Conservation (phyloP, 2,888 invertebrate genomes). For the Panopea generosa region DNA sequence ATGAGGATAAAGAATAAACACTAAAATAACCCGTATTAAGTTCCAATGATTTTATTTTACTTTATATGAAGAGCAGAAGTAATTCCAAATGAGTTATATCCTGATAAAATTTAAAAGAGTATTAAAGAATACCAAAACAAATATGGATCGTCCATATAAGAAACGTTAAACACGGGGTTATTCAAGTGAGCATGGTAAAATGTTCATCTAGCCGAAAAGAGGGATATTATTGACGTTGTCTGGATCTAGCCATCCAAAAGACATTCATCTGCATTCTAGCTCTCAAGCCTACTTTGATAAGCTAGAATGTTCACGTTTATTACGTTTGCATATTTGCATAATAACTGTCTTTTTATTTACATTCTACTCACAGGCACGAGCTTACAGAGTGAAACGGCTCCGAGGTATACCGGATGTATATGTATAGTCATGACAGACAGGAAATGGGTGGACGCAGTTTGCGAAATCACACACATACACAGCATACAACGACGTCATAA, state of each 20-base stretch:
- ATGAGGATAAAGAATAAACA: no score
- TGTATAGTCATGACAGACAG: background rate
- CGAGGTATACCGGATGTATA: background rate
- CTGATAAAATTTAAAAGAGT: no score
- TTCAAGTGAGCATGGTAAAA: constrained; percentile 12
- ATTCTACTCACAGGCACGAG: constrained; percentile 16
- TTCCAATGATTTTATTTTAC: no score
- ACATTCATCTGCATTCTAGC: constrained; percentile 23
- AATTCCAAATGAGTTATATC: no score
- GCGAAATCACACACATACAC: background rate
- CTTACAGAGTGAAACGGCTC: background rate
- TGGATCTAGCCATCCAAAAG: constrained; percentile 13
- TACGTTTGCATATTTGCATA: constrained; percentile 25
- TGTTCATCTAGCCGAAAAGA: constrained; percentile 2
- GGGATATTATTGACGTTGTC: constrained; percentile 20
- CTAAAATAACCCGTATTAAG: no score
- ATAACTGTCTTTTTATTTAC: constrained; percentile 17
- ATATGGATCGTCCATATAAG: no score
- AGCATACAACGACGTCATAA: background rate
- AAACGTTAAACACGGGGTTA: no score
- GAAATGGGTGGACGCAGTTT: background rate
- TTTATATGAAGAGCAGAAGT: no score
- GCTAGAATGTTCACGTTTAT: constrained; percentile 1
- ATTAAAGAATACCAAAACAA: no score
- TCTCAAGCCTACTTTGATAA: constrained; percentile 12